Evolutionary conservation across 2,113 vertebrate species (phyloP).

Genomic region (Podarcis raffonei): DNA sequence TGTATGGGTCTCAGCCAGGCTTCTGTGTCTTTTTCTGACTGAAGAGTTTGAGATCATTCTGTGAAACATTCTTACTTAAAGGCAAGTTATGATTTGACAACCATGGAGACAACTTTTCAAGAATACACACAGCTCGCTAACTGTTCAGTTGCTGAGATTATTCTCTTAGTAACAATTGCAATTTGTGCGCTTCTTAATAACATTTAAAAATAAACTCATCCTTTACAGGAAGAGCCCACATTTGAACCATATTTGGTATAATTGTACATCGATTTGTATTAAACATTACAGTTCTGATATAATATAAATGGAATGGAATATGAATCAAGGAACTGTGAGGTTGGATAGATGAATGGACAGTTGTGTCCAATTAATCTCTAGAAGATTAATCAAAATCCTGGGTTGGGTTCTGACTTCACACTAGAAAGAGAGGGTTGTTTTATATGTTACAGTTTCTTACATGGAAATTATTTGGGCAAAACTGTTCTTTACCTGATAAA

Average conservation of each 20-base stretch:
- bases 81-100: slow-evolving; percentile 34
- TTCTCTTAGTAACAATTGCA: slow-evolving; percentile 29
- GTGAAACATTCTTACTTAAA: slow-evolving; percentile 56
- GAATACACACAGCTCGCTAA: background rate
- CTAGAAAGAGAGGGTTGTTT: background rate
- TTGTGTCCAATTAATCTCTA: background rate
- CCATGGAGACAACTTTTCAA: background rate
- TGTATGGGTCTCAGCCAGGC: slow-evolving; percentile 73
- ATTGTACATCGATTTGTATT: background rate
- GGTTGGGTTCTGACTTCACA: background rate
- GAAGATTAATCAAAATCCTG: background rate
- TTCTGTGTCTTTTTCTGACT: slow-evolving; percentile 75
- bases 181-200: background rate
- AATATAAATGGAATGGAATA: background rate
- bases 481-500: background rate
- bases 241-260: slow-evolving; percentile 17
- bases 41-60: slow-evolving; percentile 62
- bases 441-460: background rate
- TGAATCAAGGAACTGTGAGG: background rate
- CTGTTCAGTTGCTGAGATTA: slow-evolving; percentile 24
- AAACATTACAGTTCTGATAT: background rate
- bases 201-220: slow-evolving; percentile 31
- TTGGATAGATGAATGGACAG: background rate
- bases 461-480: background rate
- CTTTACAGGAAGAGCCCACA: slow-evolving; percentile 40